phyloP scores from a whole-genome alignment of 2,888 invertebrate genomes.

The Pseudococcus viburni region DNA sequence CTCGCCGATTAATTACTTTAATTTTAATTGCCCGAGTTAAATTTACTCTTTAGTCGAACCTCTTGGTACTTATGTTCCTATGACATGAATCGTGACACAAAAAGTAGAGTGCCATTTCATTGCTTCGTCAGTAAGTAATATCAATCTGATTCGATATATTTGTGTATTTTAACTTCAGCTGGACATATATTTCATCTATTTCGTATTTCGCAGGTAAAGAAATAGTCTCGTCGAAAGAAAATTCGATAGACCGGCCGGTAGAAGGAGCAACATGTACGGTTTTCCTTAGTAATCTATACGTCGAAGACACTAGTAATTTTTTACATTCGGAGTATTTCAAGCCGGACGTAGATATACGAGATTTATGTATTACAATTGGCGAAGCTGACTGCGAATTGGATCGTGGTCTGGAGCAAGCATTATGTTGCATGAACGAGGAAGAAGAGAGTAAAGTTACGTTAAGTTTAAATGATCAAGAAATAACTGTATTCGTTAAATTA shows the following conservation, averaged over 20 bases:
- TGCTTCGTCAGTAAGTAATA: conserved; percentile 43
- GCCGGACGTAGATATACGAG: conserved; percentile 56
- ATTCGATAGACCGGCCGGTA: conserved; percentile 45
- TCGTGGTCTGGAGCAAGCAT: conserved; percentile 70
- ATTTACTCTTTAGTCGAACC: not conserved
- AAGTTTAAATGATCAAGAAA: conserved; percentile 59
- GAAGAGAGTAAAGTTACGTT: conserved; percentile 68
- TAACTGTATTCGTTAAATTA: conserved; percentile 67
- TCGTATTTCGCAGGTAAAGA: conserved; percentile 52
- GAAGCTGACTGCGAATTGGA: conserved; percentile 70
- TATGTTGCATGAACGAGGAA: conserved; percentile 69
- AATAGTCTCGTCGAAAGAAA: conserved; percentile 11
- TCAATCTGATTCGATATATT: not conserved
- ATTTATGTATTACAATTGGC: conserved; percentile 68
- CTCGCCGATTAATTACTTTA: not conserved
- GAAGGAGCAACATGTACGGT: conserved; percentile 60
- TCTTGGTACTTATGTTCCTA: not conserved
- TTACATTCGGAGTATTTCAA: conserved; percentile 64
- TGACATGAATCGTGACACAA: conserved; percentile 17
- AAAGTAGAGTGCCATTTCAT: conserved; percentile 39
- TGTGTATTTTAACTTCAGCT: too few species aligned
- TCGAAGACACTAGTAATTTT: conserved; percentile 62
- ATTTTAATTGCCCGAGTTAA: not conserved
- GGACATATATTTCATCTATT: not conserved
- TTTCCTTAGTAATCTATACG: conserved; percentile 61